phyloP scores from a whole-genome alignment of 1,140 invertebrate species.

The Laupala kohalensis region DNA sequence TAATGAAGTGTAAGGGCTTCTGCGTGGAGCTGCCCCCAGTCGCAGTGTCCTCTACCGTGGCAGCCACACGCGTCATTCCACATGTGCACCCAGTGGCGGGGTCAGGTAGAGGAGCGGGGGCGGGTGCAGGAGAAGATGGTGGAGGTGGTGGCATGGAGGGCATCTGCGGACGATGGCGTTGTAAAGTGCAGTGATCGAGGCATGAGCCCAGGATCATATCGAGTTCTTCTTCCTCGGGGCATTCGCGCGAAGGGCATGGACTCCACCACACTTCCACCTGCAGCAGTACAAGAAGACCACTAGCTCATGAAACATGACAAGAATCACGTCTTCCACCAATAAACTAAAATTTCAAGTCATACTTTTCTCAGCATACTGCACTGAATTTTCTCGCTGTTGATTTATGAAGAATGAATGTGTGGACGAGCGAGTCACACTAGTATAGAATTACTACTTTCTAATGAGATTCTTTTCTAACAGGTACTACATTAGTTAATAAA shows the following conservation, averaged over 20 bases:
- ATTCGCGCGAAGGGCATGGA: slow-evolving; percentile 57
- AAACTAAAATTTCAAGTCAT: slow-evolving; percentile 2
- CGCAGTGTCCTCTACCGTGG: no score
- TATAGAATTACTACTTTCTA: no score
- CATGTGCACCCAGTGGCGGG: neutral
- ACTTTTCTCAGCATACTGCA: no score
- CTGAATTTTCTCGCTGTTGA: no score
- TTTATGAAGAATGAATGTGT: no score
- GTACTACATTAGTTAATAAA: no score
- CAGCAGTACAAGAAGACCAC: neutral
- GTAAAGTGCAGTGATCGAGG: slow-evolving; percentile 48
- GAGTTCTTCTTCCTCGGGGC: slow-evolving; percentile 55
- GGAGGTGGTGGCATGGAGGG: neutral
- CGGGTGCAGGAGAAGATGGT: neutral
- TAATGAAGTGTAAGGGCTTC: neutral
- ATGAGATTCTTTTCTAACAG: no score
- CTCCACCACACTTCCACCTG: slow-evolving; percentile 56
- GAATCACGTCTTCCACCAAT: neutral
- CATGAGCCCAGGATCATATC: slow-evolving; percentile 53
- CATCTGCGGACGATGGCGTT: no score
- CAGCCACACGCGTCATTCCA: neutral
- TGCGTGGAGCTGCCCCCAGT: neutral
- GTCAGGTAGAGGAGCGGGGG: no score
- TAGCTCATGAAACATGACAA: no score
- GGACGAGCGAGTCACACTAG: no score